A percentile compares a stretch with the other conserved stretches of the same genome.
Conservation (phyloP, 2,113 vertebrate species). For the Cheirogaleus medius region DNA sequence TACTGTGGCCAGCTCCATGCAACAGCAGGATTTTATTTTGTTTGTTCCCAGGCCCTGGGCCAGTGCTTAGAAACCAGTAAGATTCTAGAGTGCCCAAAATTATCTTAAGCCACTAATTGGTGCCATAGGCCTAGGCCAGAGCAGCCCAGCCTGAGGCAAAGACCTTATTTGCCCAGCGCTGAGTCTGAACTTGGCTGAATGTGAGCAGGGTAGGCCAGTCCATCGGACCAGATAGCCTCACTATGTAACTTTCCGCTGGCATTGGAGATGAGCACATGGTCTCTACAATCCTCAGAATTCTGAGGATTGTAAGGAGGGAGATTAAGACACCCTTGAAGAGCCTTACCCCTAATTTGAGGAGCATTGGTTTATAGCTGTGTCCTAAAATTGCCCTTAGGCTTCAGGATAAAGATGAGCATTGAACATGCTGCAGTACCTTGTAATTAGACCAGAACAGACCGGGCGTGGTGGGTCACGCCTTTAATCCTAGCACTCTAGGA, state of each 20-base stretch:
- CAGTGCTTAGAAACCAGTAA: not conserved
- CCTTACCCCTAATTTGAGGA: not conserved
- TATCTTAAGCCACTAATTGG: not conserved
- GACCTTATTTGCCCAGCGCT: not conserved
- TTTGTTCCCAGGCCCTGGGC: not conserved
- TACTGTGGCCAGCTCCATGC: rapidly evolving
- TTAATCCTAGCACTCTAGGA: too few species aligned
- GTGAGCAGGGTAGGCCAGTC: not conserved
- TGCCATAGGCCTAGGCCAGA: not conserved
- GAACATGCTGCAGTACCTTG: not conserved
- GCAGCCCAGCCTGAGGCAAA: not conserved
- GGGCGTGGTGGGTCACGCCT: too few species aligned
- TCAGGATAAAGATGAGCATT: not conserved
- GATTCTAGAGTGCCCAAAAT: not conserved
- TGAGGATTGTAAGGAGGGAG: too few species aligned
- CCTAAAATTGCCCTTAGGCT: not conserved
- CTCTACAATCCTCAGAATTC: not conserved
- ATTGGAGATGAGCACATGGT: not conserved
- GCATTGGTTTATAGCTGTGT: rapidly evolving
- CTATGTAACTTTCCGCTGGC: not conserved
- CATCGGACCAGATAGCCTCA: not conserved
- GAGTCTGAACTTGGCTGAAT: not conserved
- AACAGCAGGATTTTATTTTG: not conserved
- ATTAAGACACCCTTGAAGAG: not conserved
- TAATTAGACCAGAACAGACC: not conserved